phyloP scores from a whole-genome alignment of 1,140 invertebrate species.

The Mya arenaria region DNA sequence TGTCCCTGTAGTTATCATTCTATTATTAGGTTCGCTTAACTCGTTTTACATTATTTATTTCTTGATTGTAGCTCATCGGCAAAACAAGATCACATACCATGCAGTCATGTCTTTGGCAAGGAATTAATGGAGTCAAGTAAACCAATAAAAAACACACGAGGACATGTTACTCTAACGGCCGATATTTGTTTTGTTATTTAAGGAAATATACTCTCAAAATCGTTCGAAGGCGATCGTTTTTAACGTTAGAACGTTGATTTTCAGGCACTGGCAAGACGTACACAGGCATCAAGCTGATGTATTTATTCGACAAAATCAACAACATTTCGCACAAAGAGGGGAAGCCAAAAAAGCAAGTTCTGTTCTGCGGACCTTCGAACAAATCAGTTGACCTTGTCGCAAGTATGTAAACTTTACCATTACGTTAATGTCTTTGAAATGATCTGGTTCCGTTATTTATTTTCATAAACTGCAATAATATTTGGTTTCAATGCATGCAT shows the following conservation, averaged over 20 bases:
- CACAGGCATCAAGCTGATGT: constrained; percentile 69
- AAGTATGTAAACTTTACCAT: constrained; percentile 48
- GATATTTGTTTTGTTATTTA: not conserved
- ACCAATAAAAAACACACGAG: not conserved
- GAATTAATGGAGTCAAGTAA: not conserved
- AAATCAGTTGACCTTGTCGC: constrained; percentile 66
- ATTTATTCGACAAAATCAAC: constrained; percentile 68
- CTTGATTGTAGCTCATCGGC: not conserved
- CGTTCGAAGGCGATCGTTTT: not conserved
- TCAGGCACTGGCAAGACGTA: constrained; percentile 73
- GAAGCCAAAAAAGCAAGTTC: constrained; percentile 56
- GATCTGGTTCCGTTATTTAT: not conserved
- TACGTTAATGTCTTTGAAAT: not conserved
- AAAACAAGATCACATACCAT: not conserved
- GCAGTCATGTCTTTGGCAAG: not conserved
- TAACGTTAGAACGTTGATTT: not conserved
- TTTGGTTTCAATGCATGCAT: not conserved
- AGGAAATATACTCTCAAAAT: not conserved
- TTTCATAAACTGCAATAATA: not conserved
- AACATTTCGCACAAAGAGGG: constrained; percentile 25
- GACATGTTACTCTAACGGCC: not conserved
- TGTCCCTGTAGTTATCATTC: not conserved
- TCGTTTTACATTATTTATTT: not conserved
- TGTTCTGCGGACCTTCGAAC: constrained; percentile 72
- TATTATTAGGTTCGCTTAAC: not conserved